Base-by-base conservation (phyloP, 1,140 invertebrate genomes). In the Tetramorium simillimum region DNA sequence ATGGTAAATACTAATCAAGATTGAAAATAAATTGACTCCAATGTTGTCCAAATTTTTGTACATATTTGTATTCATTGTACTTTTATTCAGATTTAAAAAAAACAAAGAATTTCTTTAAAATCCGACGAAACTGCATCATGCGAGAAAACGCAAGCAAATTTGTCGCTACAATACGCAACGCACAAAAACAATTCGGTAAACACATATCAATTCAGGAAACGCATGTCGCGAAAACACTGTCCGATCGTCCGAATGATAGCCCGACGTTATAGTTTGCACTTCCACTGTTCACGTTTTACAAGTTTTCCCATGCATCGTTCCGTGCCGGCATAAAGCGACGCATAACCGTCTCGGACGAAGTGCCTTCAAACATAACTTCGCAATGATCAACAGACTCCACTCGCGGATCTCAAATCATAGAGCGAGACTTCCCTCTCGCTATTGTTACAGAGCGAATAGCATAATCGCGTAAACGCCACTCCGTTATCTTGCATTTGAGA, bases 281-380 rank as follows among this genome's bases (percentile, higher is more conserved):
- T 76, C 43, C 18, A 77, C 81, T 10, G 49, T 89, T 89, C 88
- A 85, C 67, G 43, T 86, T 88, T 89, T 69, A 24, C 82, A 75
- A 89, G 87, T 86, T 88, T 75, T 69, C 73, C 67, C 82, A 86
- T 73, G 73, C 87, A 28, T 60, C 51, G 51, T 67, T 86, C 18
- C 33, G 33, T 33, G 24, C 43, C 65, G 78, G 37, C 24, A 49
- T 89, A 88, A 89, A 88, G 46, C 24, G 51, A 62, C 53, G 37
- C 43, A 80, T 86, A 89, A 89, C 65, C 76, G 49, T 89, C 77
- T 46, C 33, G 24, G 33, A 33, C 87, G 51, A 86, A 88, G 67
- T 80, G 87, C 43, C 56, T 53, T 70, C 72, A 37, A 60, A 75
- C 81, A 12, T 76, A 76, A 89, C 56, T 75, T 53, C 63, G 18